Base-by-base conservation (phyloP, 92 coral and sea anemone genomes). In the Actinernus sp. region DNA sequence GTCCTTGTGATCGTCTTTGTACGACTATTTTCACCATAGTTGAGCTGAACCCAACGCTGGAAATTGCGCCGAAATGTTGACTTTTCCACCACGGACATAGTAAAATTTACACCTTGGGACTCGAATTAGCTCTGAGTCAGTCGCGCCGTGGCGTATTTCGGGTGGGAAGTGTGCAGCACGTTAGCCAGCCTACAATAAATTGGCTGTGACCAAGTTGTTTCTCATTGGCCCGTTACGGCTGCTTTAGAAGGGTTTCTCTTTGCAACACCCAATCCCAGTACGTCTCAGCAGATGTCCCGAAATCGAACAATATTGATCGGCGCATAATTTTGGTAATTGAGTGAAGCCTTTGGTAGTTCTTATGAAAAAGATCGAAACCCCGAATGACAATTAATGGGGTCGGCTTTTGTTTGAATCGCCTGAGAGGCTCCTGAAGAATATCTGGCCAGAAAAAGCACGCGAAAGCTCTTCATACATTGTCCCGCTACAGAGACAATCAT, bases 1-100 rank as follows among this genome's bases (percentile, higher is more conserved):
- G 91, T 63, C 28, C 92, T 89, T 23, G 99, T 95, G 55, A 95
- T 95, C 18, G 99, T 95, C 81, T 95, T 95, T 19, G 99, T 95
- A n/a, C 99, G 95, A 25, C 99, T 95, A 71, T 95, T 88, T 73
- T 95, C 99, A 28, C 97, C 99, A 57, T 95, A 95, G 81, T 95
- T 95, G 44, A 93, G 70, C 58, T 91, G 96, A 54, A 95, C 99
- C 99, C 99, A 95, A 40, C 92, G 82, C 71, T 95, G 99, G 62
- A 95, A 95, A 63, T 95, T 95, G n/a, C 97, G 99, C 43, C 99
- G 91, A 85, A 95, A 95, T 58, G 99, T 88, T 53, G 81, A 75
- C 67, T 91, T 85, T 73, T 95, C 97, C 49, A 85, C 75, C 57
- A 29, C 57, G 69, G 55, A 38, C 55, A 74, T 69, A 64, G 62